These are phyloP conservation scores for Entomobrya proxima DNA, from an alignment of 2,888 invertebrate genomes.

Conservation along the genomic window DNA sequence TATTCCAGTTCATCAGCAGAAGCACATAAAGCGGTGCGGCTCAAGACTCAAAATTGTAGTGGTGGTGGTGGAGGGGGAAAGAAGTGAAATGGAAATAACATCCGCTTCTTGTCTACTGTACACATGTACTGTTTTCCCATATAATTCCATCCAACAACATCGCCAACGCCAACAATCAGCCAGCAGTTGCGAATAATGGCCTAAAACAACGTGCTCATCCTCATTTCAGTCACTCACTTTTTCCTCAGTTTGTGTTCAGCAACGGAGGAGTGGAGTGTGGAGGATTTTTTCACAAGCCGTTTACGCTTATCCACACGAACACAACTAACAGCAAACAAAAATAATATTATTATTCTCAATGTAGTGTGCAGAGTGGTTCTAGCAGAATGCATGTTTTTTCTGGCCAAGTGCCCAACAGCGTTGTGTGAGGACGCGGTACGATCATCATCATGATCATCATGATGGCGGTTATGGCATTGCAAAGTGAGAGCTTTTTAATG, in stretches of 20 bases:
- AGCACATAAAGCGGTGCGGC: background rate
- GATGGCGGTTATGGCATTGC: background rate
- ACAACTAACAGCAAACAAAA: conserved; percentile 35
- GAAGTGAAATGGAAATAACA: conserved; percentile 48
- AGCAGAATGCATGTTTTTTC: background rate
- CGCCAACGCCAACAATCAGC: background rate
- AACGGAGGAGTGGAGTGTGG: background rate
- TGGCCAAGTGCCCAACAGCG: conserved; percentile 32
- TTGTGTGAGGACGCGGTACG: conserved; percentile 2
- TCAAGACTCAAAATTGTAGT: background rate
- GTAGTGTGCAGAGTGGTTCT: background rate
- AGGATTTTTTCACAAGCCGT: conserved; percentile 45
- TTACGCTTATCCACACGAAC: conserved; percentile 47
- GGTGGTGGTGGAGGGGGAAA: background rate
- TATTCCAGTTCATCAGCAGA: conserved; percentile 41
- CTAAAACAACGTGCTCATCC: conserved; percentile 49
- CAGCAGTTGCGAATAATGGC: conserved; percentile 46
- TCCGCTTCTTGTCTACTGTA: conserved; percentile 39
- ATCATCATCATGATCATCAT: background rate
- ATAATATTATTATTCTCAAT: conserved; percentile 10
- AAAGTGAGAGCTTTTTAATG: conserved; percentile 1
- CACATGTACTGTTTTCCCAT: conserved; percentile 11
- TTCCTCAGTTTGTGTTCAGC: background rate
- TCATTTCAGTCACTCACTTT: conserved; percentile 42
- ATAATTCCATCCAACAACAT: background rate